Evolutionary conservation across 2,888 invertebrate species (phyloP).

Genomic region (Melanostoma mellinum): DNA sequence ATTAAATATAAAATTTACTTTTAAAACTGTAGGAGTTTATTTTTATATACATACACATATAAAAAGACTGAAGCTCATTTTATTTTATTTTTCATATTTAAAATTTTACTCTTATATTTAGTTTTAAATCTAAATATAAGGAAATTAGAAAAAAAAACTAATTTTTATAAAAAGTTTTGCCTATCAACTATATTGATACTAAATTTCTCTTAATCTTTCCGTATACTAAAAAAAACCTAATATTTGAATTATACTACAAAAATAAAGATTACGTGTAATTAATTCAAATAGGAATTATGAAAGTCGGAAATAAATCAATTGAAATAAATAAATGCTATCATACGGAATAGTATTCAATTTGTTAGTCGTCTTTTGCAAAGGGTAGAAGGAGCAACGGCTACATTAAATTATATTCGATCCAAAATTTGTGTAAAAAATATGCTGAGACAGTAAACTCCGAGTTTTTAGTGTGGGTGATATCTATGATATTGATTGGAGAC

Average conservation of each 20-base stretch:
- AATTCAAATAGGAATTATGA: slow-evolving; percentile 59
- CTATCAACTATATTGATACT: slow-evolving; percentile 53
- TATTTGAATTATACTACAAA: slow-evolving; percentile 15
- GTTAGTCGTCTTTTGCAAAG: slow-evolving; percentile 25
- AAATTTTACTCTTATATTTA: slow-evolving; percentile 16
- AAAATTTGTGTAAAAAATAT: not conserved
- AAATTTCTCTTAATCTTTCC: slow-evolving; percentile 52
- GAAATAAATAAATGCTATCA: slow-evolving; percentile 61
- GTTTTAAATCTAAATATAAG: slow-evolving; percentile 30
- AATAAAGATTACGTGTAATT: slow-evolving; percentile 20
- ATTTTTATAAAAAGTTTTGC: slow-evolving; percentile 27
- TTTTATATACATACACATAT: slow-evolving; percentile 33
- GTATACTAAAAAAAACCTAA: slow-evolving; percentile 59
- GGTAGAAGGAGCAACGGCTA: not conserved
- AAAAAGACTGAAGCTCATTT: slow-evolving; percentile 67
- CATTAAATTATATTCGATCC: slow-evolving; percentile 19
- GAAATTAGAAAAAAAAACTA: slow-evolving; percentile 25
- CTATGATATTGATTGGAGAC: too few species aligned
- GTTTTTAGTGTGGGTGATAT: too few species aligned
- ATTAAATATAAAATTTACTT: slow-evolving; percentile 70
- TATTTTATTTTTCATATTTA: slow-evolving; percentile 17
- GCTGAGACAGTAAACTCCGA: too few species aligned
- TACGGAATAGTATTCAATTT: slow-evolving; percentile 39
- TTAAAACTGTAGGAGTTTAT: slow-evolving; percentile 63
- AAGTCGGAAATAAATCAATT: slow-evolving; percentile 33